Conservation (phyloP, 1,140 invertebrate genomes). For the Bombus cullumanus region DNA sequence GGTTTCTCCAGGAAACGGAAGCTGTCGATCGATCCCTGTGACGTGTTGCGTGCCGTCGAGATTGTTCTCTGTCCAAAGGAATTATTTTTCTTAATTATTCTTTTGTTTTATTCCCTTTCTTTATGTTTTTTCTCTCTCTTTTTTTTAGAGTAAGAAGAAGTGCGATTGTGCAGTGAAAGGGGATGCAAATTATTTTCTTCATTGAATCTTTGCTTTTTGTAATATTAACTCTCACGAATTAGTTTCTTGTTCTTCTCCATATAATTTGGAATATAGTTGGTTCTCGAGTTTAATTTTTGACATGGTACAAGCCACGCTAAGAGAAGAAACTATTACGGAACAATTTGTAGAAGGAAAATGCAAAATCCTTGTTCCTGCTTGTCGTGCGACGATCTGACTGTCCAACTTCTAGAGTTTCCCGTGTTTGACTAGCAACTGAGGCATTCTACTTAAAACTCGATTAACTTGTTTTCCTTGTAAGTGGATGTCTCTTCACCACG, state of each 20-base stretch:
- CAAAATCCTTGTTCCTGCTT: not conserved
- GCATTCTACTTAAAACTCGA: not conserved
- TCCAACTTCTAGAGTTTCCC: constrained; percentile 1
- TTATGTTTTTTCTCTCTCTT: no score
- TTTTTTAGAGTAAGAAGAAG: no score
- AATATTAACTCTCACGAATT: no score
- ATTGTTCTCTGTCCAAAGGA: not conserved
- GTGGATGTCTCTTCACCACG: not conserved
- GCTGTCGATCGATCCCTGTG: constrained; percentile 18
- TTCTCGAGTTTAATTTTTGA: no score
- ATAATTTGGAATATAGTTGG: no score
- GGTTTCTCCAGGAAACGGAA: constrained; percentile 32
- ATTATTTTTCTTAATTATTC: not conserved
- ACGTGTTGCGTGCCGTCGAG: not conserved
- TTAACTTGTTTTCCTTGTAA: constrained; percentile 17
- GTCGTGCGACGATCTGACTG: not conserved
- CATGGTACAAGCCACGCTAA: no score
- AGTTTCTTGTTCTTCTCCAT: no score
- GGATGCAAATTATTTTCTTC: no score
- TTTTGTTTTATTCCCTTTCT: no score
- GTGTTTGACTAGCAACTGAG: not conserved
- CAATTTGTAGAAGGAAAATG: not conserved
- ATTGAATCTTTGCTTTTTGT: no score
- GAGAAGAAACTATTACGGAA: not conserved
- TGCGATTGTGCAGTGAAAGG: no score